A percentile compares a stretch with the other conserved stretches of the same genome.
Evolutionary conservation across 2,888 invertebrate species (phyloP).

Genomic region (Tetranychus truncatus): DNA sequence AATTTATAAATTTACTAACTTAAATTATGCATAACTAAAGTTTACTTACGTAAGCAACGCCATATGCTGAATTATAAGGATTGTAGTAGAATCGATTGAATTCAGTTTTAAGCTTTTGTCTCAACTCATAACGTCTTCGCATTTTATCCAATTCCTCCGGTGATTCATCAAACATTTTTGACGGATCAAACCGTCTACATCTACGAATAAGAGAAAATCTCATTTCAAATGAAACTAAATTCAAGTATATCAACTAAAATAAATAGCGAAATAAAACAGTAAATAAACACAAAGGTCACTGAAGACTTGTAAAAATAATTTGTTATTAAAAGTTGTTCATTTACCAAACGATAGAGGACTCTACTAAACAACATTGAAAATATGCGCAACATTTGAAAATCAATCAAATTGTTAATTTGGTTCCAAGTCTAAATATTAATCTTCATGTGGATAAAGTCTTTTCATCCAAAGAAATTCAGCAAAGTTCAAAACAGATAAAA

Average conservation of each 20-base stretch:
- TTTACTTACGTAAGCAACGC: constrained; percentile 13
- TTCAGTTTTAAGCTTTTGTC: constrained; percentile 14
- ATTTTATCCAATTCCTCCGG: constrained; percentile 17
- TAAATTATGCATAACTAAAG: not conserved
- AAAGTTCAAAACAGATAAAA: too few relatives aligned
- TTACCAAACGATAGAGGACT: too few relatives aligned
- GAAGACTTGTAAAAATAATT: too few relatives aligned
- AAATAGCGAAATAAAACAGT: not conserved
- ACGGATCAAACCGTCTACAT: not conserved
- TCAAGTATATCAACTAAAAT: not conserved
- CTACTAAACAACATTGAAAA: too few relatives aligned
- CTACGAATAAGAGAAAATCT: not conserved
- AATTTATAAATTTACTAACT: not conserved
- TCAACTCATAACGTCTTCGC: constrained; percentile 16
- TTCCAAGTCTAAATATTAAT: too few relatives aligned
- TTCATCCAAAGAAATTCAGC: too few relatives aligned
- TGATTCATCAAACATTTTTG: constrained; percentile 15
- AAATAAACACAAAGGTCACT: not conserved
- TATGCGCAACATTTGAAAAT: too few relatives aligned
- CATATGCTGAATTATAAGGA: constrained; percentile 11
- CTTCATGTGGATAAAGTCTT: too few relatives aligned
- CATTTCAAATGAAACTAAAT: not conserved
- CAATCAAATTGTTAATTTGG: too few relatives aligned
- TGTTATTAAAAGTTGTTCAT: too few relatives aligned
- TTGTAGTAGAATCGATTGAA: constrained; percentile 18